Conservation (phyloP, 2,113 vertebrate genomes). For the Phalacrocorax pelagicus region DNA sequence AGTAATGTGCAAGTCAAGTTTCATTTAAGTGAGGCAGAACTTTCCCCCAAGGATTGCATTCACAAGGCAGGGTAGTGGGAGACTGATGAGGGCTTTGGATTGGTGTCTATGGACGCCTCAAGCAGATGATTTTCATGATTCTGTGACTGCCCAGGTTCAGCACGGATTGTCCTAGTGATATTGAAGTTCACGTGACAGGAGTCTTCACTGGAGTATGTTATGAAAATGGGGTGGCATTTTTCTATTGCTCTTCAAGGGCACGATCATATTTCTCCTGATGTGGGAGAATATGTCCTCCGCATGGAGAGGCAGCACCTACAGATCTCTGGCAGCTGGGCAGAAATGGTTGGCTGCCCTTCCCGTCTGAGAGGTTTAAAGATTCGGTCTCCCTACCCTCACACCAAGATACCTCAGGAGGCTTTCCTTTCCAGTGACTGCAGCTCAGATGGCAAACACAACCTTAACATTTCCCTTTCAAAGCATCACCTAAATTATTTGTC, state of each 20-base stretch:
- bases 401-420: background rate
- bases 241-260: background rate
- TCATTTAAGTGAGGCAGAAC: slow-evolving; percentile 40
- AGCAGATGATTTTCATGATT: background rate
- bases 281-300: background rate
- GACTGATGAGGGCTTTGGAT: background rate
- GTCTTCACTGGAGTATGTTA: background rate
- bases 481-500: background rate
- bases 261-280: background rate
- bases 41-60: slow-evolving; percentile 9
- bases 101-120: background rate
- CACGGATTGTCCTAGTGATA: background rate
- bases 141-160: background rate
- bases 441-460: background rate
- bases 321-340: background rate
- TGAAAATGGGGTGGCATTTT: background rate
- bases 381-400: background rate
- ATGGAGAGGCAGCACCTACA: background rate
- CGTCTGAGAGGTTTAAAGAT: background rate
- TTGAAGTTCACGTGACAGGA: background rate
- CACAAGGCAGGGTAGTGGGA: slow-evolving; percentile 11
- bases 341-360: background rate
- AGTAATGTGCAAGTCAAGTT: slow-evolving; percentile 65
- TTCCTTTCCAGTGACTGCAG: background rate
- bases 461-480: background rate